Conservation (phyloP, 2,797 vertebrate genomes). For the Aldrovandia affinis region DNA sequence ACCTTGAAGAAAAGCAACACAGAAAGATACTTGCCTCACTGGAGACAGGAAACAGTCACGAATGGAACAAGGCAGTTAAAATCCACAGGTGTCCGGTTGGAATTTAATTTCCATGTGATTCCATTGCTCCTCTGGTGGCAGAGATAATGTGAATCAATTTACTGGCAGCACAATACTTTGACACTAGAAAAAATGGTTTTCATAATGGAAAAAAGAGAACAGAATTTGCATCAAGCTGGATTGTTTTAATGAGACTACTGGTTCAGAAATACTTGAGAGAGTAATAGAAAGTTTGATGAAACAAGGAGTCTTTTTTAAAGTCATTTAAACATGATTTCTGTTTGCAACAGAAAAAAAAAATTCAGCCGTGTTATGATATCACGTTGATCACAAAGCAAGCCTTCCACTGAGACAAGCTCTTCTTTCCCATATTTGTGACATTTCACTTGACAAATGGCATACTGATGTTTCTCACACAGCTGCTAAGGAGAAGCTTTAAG, state of each 20-base stretch:
- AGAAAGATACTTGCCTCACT: neutral
- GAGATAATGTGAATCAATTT: constrained; percentile 59
- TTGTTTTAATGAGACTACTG: constrained; percentile 69
- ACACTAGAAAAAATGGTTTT: constrained; percentile 44
- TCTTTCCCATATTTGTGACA: constrained; percentile 28
- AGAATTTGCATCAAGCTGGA: constrained; percentile 68
- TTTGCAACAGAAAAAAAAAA: neutral
- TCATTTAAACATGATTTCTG: constrained; percentile 39
- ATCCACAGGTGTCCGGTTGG: neutral
- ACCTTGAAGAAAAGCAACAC: neutral
- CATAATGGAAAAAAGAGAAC: constrained; percentile 38
- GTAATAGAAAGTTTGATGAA: constrained; percentile 62
- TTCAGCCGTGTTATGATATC: constrained; percentile 39
- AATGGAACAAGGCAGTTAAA: constrained; percentile 9
- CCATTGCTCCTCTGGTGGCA: constrained; percentile 37
- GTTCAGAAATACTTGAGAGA: constrained; percentile 68
- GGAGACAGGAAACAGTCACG: neutral
- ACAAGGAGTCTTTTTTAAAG: constrained; percentile 31
- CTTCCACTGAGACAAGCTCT: constrained; percentile 37
- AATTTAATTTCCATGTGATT: neutral
- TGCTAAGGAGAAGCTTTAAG: neutral
- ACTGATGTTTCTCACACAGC: neutral
- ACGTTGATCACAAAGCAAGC: constrained; percentile 41
- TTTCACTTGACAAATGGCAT: constrained; percentile 25
- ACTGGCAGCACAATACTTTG: constrained; percentile 60